Evolutionary conservation across 1,140 invertebrate species (phyloP).

Genomic region (Drosophila erecta): DNA sequence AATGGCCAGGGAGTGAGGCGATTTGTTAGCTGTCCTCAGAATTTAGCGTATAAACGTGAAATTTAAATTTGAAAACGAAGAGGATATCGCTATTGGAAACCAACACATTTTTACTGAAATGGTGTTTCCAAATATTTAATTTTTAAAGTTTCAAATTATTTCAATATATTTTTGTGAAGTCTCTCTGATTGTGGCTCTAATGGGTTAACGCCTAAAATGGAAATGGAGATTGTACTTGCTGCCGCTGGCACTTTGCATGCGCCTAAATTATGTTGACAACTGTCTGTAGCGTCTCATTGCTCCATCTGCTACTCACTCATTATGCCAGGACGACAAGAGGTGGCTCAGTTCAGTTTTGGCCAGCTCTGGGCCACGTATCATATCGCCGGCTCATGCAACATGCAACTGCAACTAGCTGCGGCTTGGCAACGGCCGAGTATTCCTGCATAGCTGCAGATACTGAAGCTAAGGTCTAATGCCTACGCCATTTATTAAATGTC

Average conservation of each 20-base stretch:
- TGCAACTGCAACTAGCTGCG: conserved; percentile 59
- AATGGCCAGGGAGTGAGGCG: not conserved
- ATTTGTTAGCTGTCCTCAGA: not conserved
- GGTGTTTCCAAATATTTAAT: too few species aligned
- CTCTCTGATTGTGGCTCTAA: not conserved
- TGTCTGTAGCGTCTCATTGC: conserved; percentile 81
- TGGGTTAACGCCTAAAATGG: conserved; percentile 17
- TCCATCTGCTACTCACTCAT: conserved; percentile 77
- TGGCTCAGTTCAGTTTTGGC: conserved; percentile 20
- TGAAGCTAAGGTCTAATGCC: conserved; percentile 69
- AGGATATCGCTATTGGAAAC: too few species aligned
- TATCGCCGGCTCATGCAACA: conserved; percentile 75
- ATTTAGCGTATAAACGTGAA: too few species aligned
- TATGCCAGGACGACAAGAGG: conserved; percentile 58
- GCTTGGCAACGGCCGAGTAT: conserved; percentile 29
- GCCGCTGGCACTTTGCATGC: conserved; percentile 70
- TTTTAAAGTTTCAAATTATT: too few species aligned
- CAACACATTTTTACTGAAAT: too few species aligned
- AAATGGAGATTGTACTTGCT: conserved; percentile 46
- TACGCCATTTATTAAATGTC: conserved; percentile 84
- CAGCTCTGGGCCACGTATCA: conserved; percentile 60
- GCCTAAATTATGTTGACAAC: conserved; percentile 82
- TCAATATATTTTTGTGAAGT: not conserved
- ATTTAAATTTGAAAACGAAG: too few species aligned
- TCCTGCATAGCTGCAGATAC: conserved; percentile 17